phyloP scores from a whole-genome alignment of 2,888 invertebrate species.

The Pandemis cinnamomeana region DNA sequence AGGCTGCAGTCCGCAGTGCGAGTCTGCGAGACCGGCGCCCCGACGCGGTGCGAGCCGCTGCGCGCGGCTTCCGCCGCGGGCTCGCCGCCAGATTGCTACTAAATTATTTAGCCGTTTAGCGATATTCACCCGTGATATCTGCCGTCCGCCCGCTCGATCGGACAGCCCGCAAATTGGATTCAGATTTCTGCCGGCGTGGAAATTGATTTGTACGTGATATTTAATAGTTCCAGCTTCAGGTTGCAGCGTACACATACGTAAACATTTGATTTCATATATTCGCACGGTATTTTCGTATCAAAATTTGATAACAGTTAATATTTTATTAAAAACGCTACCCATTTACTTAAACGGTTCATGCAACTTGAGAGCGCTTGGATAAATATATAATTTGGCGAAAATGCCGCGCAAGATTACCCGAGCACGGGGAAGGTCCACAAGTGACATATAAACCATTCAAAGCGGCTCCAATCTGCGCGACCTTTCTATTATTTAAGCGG shows the following conservation, averaged over 20 bases:
- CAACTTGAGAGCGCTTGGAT: constrained; percentile 66
- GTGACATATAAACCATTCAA: constrained; percentile 83
- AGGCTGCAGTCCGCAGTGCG: constrained; percentile 30
- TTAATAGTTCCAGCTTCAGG: constrained; percentile 68
- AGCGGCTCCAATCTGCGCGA: constrained; percentile 79
- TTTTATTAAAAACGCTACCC: not conserved
- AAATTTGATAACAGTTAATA: not conserved
- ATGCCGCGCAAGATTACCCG: constrained; percentile 71
- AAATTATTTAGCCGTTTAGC: constrained; percentile 84
- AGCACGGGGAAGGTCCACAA: constrained; percentile 76
- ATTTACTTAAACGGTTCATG: constrained; percentile 54
- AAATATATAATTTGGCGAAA: constrained; percentile 77
- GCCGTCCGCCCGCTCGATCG: constrained; percentile 71
- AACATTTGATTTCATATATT: constrained; percentile 42
- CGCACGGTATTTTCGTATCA: not conserved
- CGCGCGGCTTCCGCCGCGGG: constrained; percentile 55
- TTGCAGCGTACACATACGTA: constrained; percentile 57
- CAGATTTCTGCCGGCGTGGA: constrained; percentile 79
- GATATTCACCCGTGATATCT: constrained; percentile 80
- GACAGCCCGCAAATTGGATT: constrained; percentile 84
- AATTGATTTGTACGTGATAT: constrained; percentile 82
- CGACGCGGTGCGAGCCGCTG: constrained; percentile 50
- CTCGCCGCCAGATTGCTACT: constrained; percentile 74
- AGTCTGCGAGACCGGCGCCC: constrained; percentile 15
- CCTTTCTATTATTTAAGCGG: constrained; percentile 82